These are phyloP conservation scores for Pipra filicauda DNA, from an alignment of 2,113 vertebrate species.

Conservation along the genomic window DNA sequence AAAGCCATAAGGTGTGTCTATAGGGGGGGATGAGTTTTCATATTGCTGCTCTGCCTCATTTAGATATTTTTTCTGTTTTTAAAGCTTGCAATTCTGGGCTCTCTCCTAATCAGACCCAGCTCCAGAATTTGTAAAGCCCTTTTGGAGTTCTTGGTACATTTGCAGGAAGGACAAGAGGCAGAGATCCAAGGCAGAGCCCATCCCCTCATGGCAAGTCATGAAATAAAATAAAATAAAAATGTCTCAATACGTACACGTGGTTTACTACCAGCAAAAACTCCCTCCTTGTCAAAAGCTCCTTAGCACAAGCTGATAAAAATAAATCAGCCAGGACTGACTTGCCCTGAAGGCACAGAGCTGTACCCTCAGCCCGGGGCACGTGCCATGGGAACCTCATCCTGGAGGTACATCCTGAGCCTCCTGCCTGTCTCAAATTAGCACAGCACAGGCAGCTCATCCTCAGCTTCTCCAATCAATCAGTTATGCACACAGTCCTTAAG, in stretches of 20 bases:
- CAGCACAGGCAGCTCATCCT: background rate
- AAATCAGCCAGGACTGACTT: background rate
- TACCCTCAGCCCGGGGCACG: background rate
- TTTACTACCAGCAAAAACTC: background rate
- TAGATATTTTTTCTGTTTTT: background rate
- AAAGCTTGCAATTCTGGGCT: background rate
- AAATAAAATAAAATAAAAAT: background rate
- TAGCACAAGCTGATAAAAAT: background rate
- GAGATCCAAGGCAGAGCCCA: background rate
- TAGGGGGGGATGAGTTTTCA: background rate
- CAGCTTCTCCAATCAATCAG: conserved; percentile 22
- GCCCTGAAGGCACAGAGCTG: background rate
- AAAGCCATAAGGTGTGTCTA: accelerated
- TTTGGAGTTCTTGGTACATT: background rate
- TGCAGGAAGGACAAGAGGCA: background rate
- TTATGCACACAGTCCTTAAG: background rate
- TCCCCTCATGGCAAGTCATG: background rate
- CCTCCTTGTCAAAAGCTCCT: background rate
- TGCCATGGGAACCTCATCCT: background rate
- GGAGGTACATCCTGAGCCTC: background rate
- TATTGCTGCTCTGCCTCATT: background rate
- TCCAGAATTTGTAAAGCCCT: background rate
- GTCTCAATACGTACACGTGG: background rate
- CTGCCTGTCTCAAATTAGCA: background rate
- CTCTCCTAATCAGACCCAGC: background rate